phyloP scores from a whole-genome alignment of 2,888 invertebrate genomes.

The Ligdia adustata region DNA sequence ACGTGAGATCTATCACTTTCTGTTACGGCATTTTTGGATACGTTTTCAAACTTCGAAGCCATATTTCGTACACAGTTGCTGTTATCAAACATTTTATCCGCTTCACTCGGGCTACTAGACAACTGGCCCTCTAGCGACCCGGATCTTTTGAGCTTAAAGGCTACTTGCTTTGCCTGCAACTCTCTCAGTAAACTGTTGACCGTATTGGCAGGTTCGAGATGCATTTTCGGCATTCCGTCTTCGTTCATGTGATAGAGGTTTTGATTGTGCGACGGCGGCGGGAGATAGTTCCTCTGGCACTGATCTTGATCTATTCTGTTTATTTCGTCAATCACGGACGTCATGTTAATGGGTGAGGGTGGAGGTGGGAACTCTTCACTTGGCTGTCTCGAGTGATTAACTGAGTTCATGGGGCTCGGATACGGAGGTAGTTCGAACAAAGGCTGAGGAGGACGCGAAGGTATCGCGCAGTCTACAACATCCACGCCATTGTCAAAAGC shows the following conservation, averaged over 20 bases:
- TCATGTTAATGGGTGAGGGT: slow-evolving; percentile 90
- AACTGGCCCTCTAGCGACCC: slow-evolving; percentile 69
- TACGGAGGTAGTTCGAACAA: slow-evolving; percentile 90
- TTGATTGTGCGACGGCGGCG: slow-evolving; percentile 8
- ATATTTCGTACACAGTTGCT: slow-evolving; percentile 88
- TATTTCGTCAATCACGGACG: slow-evolving; percentile 85
- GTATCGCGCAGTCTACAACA: slow-evolving; percentile 86
- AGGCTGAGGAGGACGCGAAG: slow-evolving; percentile 65
- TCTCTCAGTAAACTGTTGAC: slow-evolving; percentile 90
- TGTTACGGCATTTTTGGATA: slow-evolving; percentile 49
- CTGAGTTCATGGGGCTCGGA: slow-evolving; percentile 90
- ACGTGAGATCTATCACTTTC: slow-evolving; percentile 70
- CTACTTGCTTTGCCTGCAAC: slow-evolving; percentile 80
- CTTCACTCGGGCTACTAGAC: slow-evolving; percentile 56
- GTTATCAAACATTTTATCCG: slow-evolving; percentile 47
- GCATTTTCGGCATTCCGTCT: slow-evolving; percentile 31
- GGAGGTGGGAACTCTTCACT: slow-evolving; percentile 96
- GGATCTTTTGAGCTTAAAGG: slow-evolving; percentile 58
- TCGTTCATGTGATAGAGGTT: slow-evolving; percentile 40
- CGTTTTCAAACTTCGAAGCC: slow-evolving; percentile 90
- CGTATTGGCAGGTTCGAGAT: slow-evolving; percentile 24
- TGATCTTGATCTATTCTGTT: slow-evolving; percentile 68
- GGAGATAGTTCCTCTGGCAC: slow-evolving; percentile 24
- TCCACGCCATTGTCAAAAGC: slow-evolving; percentile 82
- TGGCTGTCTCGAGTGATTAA: slow-evolving; percentile 92